phyloP scores from a whole-genome alignment of 2,888 invertebrate genomes.

The Rotaria macrura region DNA sequence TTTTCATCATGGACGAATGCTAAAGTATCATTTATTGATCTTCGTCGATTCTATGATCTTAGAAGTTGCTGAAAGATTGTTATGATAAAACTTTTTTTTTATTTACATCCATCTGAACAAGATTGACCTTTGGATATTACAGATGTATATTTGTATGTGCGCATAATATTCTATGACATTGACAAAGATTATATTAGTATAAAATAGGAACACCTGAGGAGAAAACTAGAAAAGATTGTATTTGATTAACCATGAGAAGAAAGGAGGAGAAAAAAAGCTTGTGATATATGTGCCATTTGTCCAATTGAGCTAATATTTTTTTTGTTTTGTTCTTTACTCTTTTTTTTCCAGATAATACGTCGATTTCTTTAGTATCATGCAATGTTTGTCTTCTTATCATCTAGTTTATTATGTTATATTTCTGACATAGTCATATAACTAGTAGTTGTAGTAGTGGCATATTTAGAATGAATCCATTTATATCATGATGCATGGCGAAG shows the following conservation, averaged over 20 bases:
- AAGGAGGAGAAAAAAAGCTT: background rate
- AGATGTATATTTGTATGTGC: background rate
- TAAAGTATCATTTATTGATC: background rate
- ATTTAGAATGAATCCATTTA: background rate
- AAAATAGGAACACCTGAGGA: constrained; percentile 12
- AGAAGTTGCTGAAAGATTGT: background rate
- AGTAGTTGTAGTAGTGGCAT: background rate
- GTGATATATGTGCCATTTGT: background rate
- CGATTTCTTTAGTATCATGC: background rate
- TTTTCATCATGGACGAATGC: background rate
- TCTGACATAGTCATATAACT: background rate
- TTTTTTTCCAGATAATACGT: background rate
- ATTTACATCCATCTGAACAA: background rate
- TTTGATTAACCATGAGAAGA: background rate
- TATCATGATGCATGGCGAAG: background rate
- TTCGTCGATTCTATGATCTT: background rate
- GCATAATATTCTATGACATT: background rate
- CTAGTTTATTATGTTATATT: too few relatives aligned
- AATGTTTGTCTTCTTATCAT: background rate
- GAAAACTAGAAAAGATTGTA: background rate
- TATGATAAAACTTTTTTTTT: background rate
- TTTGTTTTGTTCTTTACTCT: background rate
- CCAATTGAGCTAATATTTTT: background rate
- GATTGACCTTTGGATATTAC: background rate
- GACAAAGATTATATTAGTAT: background rate